Conservation (phyloP, 1,140 invertebrate genomes). For the Orussus abietinus region DNA sequence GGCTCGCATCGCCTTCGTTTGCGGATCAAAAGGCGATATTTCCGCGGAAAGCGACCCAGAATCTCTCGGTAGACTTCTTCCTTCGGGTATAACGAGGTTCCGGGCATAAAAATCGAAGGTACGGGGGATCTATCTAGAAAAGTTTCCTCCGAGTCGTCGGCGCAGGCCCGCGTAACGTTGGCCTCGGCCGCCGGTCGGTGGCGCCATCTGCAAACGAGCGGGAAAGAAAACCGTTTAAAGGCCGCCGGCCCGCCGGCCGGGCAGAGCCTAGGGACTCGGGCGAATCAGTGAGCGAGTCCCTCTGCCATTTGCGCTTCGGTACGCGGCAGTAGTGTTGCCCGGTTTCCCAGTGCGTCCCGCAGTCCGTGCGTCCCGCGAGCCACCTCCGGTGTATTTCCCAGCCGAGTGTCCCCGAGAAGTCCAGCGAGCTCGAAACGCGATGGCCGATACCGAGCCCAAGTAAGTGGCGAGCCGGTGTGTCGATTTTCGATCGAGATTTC, state of each 20-base stretch:
- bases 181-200: no score
- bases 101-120: no score
- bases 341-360: conserved; percentile 25
- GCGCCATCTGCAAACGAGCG: conserved; percentile 49
- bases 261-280: conserved; percentile 30
- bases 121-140: no score
- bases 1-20: no score
- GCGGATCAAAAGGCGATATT: no score
- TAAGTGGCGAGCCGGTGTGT: conserved; percentile 30
- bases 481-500: no score
- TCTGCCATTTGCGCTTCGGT: conserved; percentile 52
- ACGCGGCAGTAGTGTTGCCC: conserved; percentile 36
- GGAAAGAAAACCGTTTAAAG: conserved; percentile 50
- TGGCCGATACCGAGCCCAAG: conserved; percentile 48
- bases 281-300: conserved; percentile 42
- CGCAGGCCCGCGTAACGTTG: conserved; percentile 10
- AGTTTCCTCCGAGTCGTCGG: no score
- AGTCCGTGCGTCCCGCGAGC: conserved; percentile 29
- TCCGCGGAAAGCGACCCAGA: no score
- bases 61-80: no score
- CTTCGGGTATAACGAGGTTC: no score
- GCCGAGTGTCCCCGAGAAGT: conserved; percentile 15
- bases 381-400: conserved; percentile 10
- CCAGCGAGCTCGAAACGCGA: conserved; percentile 27
- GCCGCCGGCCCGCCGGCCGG: conserved; percentile 48